phyloP scores from a whole-genome alignment of 2,888 invertebrate species.

The Limenitis camilla region DNA sequence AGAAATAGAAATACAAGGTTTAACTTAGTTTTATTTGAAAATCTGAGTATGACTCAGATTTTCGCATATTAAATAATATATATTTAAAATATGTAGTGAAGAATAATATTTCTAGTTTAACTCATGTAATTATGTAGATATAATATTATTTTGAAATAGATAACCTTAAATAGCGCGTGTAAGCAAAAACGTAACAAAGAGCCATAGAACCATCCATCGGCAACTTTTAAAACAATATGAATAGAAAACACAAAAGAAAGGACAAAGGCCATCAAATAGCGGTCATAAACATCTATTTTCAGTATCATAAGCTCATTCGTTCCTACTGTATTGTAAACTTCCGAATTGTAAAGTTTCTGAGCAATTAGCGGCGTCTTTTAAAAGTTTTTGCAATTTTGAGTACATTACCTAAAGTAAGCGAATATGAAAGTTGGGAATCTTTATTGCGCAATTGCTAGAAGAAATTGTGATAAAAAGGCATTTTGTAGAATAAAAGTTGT shows the following conservation, averaged over 20 bases:
- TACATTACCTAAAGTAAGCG: constrained; percentile 32
- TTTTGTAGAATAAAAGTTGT: neutral
- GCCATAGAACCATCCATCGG: constrained; percentile 33
- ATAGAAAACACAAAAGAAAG: constrained; percentile 14
- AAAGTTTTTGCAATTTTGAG: constrained; percentile 35
- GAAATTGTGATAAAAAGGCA: constrained; percentile 19
- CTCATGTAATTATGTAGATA: no score
- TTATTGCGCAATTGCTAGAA: constrained; percentile 17
- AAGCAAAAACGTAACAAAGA: constrained; percentile 12
- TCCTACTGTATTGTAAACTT: constrained; percentile 70
- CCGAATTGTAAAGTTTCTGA: constrained; percentile 57
- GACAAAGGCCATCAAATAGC: constrained; percentile 20
- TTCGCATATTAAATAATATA: no score
- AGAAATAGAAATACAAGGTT: no score
- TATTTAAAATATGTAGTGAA: no score
- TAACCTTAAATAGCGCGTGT: constrained; percentile 4
- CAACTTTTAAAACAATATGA: constrained; percentile 43
- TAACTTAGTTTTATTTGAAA: no score
- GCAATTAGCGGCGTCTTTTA: constrained; percentile 54
- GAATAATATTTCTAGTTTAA: no score
- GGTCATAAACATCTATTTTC: constrained; percentile 57
- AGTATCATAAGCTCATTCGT: constrained; percentile 60
- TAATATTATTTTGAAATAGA: neutral
- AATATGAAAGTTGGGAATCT: constrained; percentile 37
- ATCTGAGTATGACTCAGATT: no score